Conservation (phyloP, 1,140 invertebrate species). For the Dinoponera quadriceps region DNA sequence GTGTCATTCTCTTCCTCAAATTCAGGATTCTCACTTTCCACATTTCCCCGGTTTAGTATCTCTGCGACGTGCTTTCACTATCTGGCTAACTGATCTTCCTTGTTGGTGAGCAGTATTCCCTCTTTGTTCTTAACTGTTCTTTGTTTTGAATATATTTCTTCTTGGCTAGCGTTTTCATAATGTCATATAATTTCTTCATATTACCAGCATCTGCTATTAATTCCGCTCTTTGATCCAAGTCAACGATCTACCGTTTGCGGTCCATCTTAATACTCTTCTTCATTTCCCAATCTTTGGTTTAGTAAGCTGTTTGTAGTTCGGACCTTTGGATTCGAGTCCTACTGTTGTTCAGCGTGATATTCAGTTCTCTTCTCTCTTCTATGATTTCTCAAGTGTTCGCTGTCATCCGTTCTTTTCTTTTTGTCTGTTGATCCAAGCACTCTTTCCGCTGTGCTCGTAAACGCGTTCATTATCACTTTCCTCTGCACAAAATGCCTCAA, state of each 20-base stretch:
- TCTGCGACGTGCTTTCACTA: not conserved
- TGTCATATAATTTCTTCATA: not conserved
- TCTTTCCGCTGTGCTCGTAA: not conserved
- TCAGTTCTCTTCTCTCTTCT: not conserved
- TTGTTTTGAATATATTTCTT: not conserved
- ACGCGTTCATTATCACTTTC: not conserved
- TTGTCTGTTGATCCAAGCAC: not conserved
- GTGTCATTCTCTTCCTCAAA: no score
- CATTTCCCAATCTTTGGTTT: not conserved
- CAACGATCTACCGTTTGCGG: not conserved
- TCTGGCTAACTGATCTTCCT: not conserved
- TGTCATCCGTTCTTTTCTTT: not conserved
- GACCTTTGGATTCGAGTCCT: not conserved
- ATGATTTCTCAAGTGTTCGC: not conserved
- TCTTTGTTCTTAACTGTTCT: not conserved
- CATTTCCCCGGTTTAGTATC: not conserved
- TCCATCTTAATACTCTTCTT: not conserved
- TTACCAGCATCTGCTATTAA: not conserved
- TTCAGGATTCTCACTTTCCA: not conserved
- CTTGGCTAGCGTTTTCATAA: not conserved
- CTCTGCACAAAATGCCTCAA: no score
- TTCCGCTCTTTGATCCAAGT: not conserved
- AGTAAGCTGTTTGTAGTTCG: not conserved
- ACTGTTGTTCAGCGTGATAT: not conserved
- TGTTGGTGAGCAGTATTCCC: not conserved